Percentiles rank a stretch among this genome's conserved stretches.
phyloP scores from a whole-genome alignment of 2,113 vertebrate species.

The Dasyprocta punctata region DNA sequence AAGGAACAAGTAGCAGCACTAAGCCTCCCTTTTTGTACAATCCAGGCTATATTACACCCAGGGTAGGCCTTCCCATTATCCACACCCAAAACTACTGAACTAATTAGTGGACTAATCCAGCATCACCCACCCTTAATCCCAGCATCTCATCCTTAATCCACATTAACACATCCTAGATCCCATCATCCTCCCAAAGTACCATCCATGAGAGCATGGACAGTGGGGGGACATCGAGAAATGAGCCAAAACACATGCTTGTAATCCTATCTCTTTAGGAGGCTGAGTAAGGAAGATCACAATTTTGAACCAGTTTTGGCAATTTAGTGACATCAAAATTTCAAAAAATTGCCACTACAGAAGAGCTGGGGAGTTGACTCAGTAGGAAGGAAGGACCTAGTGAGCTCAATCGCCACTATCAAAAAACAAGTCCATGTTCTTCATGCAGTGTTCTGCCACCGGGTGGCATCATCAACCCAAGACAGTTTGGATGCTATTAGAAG shows the following conservation, averaged over 20 bases:
- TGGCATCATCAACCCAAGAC: slow-evolving; percentile 46
- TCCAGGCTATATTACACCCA: not conserved
- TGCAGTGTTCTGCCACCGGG: slow-evolving; percentile 29
- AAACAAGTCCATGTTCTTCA: not conserved
- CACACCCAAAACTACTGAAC: not conserved
- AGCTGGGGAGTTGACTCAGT: not conserved
- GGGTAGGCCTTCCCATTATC: not conserved
- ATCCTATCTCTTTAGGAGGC: not conserved
- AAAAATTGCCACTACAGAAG: not conserved
- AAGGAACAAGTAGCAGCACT: not conserved
- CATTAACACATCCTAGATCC: not conserved
- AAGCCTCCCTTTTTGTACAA: not conserved
- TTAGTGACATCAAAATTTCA: not conserved
- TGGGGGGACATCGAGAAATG: not conserved
- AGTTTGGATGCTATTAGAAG: not conserved
- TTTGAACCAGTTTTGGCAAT: not conserved
- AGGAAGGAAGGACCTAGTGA: not conserved
- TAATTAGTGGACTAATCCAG: not conserved
- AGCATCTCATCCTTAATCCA: not conserved
- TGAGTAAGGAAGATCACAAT: not conserved
- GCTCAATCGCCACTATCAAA: not conserved
- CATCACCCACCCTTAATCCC: not conserved
- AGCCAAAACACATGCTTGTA: not conserved
- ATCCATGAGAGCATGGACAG: not conserved
- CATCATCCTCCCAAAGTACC: not conserved